Conservation (phyloP, 2,888 invertebrate genomes). For the Anarsia innoxiella region DNA sequence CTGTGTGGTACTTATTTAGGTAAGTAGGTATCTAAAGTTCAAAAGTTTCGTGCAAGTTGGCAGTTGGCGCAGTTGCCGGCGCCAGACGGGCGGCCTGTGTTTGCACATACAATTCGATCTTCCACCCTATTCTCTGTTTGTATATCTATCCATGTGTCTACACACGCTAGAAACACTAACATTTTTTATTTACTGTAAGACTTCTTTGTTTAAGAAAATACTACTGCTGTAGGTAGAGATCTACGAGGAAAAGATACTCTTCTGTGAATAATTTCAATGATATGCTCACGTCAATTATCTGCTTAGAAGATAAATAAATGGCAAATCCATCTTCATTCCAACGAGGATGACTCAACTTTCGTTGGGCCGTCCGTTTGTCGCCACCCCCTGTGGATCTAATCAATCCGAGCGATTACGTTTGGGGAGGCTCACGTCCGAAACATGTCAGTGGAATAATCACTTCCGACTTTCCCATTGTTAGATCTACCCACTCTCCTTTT, state of each 20-base stretch:
- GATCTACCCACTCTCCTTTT: too few relatives aligned
- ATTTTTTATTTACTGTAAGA: too few relatives aligned
- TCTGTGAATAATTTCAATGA: too few relatives aligned
- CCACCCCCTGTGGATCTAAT: conserved; percentile 31
- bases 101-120: conserved; percentile 41
- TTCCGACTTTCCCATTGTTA: conserved; percentile 19
- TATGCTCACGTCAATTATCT: too few relatives aligned
- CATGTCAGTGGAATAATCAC: conserved; percentile 20
- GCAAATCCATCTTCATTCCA: too few relatives aligned
- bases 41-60: conserved; percentile 11
- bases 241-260: too few relatives aligned
- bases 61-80: conserved; percentile 24
- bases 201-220: too few relatives aligned
- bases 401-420: conserved; percentile 26
- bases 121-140: conserved; percentile 27
- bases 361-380: conserved; percentile 17
- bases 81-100: conserved; percentile 39
- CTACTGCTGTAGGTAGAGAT: too few relatives aligned
- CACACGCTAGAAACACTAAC: too few relatives aligned
- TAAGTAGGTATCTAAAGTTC: too few relatives aligned
- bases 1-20: not conserved
- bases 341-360: conserved; percentile 18
- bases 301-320: too few relatives aligned
- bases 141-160: conserved; percentile 29
- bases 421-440: conserved; percentile 16